Conservation (phyloP, 2,797 vertebrate species). For the Cygnus olor region DNA sequence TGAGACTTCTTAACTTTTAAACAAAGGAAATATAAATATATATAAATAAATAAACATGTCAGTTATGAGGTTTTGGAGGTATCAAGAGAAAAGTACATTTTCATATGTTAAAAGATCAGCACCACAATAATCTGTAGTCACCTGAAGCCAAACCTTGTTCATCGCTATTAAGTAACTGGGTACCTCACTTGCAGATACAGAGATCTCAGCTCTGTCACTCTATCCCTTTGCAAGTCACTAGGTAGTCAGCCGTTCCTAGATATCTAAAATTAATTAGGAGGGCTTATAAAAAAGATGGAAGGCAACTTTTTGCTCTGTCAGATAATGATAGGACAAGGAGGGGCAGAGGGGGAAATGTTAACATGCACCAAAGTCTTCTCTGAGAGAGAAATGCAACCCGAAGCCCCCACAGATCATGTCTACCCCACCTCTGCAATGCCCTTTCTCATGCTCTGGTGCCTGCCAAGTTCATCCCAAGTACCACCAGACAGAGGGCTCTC, state of each 20-base stretch:
- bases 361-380: not conserved
- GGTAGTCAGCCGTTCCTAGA: not conserved
- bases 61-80: not conserved
- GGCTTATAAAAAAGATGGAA: too few species aligned
- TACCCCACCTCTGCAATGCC: not conserved
- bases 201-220: not conserved
- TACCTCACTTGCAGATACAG: not conserved
- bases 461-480: not conserved
- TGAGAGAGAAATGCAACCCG: not conserved
- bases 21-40: not conserved
- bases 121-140: not conserved
- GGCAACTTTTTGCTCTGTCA: too few species aligned
- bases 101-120: not conserved
- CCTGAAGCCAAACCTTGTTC: not conserved
- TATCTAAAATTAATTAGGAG: not conserved
- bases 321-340: too few species aligned
- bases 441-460: not conserved
- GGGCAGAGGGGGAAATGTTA: too few species aligned
- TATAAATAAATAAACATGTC: too few species aligned
- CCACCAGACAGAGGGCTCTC: not conserved
- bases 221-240: not conserved
- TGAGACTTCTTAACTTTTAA: not conserved
- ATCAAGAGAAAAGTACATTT: not conserved
- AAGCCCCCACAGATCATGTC: fast-evolving
- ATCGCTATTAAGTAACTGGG: not conserved